Evolutionary conservation across 2,113 vertebrate species (phyloP).

Genomic region (Erpornis zantholeuca): DNA sequence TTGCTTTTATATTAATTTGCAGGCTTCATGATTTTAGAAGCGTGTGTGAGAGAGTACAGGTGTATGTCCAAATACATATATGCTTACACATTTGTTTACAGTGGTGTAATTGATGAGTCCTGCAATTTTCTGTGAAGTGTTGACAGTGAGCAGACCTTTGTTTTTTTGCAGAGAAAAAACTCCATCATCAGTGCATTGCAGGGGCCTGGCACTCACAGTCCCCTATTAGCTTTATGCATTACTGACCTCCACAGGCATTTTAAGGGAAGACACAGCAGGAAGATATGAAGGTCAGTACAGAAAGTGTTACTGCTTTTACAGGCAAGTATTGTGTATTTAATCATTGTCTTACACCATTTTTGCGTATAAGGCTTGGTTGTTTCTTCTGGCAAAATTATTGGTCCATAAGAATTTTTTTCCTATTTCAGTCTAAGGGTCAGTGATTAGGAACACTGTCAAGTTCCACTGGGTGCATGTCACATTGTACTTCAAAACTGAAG

Average conservation of each 20-base stretch:
- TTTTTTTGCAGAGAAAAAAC: background rate
- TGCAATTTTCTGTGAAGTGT: background rate
- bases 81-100: background rate
- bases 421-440: background rate
- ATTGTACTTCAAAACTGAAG: background rate
- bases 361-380: background rate
- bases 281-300: background rate
- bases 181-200: background rate
- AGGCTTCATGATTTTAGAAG: background rate
- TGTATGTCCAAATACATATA: background rate
- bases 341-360: background rate
- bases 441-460: background rate
- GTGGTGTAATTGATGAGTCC: background rate
- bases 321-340: background rate
- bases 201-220: background rate
- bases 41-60: background rate
- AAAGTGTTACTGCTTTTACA: background rate
- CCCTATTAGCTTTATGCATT: constrained; percentile 50
- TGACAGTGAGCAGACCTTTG: background rate
- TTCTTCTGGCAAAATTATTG: background rate
- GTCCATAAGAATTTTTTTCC: background rate
- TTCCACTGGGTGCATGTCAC: background rate
- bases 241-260: constrained; percentile 66
- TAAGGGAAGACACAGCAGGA: constrained; percentile 51
- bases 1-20: background rate